These are phyloP conservation scores for Slavum lentiscoides DNA, from an alignment of 2,888 invertebrate genomes.

Conservation along the genomic window DNA sequence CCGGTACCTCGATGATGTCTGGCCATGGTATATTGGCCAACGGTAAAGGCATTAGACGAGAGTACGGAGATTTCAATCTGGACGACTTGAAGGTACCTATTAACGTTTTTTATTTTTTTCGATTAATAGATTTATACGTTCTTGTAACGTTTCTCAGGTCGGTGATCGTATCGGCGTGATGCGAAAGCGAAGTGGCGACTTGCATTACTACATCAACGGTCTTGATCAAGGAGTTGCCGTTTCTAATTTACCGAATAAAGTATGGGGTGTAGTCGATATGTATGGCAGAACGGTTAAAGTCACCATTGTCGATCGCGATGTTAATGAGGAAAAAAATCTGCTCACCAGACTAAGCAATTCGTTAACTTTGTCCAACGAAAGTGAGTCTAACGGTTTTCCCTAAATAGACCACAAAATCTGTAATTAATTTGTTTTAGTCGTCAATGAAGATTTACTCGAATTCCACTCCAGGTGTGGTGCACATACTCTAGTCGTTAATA, in stretches of 20 bases:
- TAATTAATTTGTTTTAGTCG: slow-evolving; percentile 54
- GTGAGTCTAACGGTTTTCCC: slow-evolving; percentile 21
- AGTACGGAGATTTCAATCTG: slow-evolving; percentile 90
- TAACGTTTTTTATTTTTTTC: neutral
- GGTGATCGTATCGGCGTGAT: slow-evolving; percentile 93
- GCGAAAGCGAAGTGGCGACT: slow-evolving; percentile 78
- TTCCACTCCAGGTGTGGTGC: slow-evolving; percentile 92
- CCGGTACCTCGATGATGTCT: slow-evolving; percentile 91
- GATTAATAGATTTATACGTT: neutral
- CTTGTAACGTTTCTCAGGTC: slow-evolving; percentile 64
- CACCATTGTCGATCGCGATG: slow-evolving; percentile 82
- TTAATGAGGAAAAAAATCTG: slow-evolving; percentile 75
- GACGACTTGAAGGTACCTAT: slow-evolving; percentile 85
- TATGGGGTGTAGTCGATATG: slow-evolving; percentile 94
- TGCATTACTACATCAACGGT: slow-evolving; percentile 93
- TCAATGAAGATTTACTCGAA: slow-evolving; percentile 71
- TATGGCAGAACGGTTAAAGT: slow-evolving; percentile 93
- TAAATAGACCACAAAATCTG: neutral
- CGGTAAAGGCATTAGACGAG: slow-evolving; percentile 89
- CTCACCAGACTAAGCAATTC: slow-evolving; percentile 68
- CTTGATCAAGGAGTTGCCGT: slow-evolving; percentile 90
- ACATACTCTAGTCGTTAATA: slow-evolving; percentile 88
- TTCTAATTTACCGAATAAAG: slow-evolving; percentile 74
- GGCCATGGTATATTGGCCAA: slow-evolving; percentile 95
- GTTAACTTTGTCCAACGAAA: slow-evolving; percentile 59